Evolutionary conservation across 2,797 vertebrate genomes (phyloP), one percentile per base, ranked within the genome.

Genomic region (Sardinella longiceps): DNA sequence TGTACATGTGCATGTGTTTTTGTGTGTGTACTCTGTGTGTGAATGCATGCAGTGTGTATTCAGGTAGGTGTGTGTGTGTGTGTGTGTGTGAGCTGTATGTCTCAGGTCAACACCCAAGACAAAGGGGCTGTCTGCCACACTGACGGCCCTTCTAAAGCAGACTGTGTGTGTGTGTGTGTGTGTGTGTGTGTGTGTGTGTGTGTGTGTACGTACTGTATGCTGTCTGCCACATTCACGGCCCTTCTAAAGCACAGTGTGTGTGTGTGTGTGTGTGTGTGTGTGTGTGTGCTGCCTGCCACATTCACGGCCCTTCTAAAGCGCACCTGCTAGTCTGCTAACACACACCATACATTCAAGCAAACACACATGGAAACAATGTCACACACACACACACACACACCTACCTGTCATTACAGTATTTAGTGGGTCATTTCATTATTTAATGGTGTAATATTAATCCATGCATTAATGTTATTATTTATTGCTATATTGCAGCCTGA

Each of bases 61-160:
- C 74, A 58, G 81, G 39, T 81, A 81, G 39, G 58, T 63, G 58
- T 63, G 58, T 63, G n/a, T 63, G 60, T 30, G 60, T 30, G 28
- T 28, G 58, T 6, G 56, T 51, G 50, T 23, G 0, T 53, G n/a
- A n/a, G n/a, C n/a, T n/a, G 51, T 20, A 15, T 56, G 20, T 56
- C 20, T 23, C 5, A 3, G 56, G 56, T 23, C 20, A 6, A n/a
- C 56, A 58, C 5, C n/a, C 20, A 58, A 7, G 43, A 53, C 56
- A 58, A 58, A 58, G 58, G n/a, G 58, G 58, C 10, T 28, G 25
- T 11, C n/a, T 63, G 58, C 25, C 7, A 12, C 10, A 63, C 7
- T 7, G 25, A 63, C 25, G 3, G 25, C 60, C 30, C 7, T 12
- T 10, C 3, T 14, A 30, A 63, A 63, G n/a, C 60, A 63, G n/a